These are phyloP conservation scores for Echiichthys vipera DNA, from an alignment of 2,797 vertebrate species.

Conservation along the genomic window DNA sequence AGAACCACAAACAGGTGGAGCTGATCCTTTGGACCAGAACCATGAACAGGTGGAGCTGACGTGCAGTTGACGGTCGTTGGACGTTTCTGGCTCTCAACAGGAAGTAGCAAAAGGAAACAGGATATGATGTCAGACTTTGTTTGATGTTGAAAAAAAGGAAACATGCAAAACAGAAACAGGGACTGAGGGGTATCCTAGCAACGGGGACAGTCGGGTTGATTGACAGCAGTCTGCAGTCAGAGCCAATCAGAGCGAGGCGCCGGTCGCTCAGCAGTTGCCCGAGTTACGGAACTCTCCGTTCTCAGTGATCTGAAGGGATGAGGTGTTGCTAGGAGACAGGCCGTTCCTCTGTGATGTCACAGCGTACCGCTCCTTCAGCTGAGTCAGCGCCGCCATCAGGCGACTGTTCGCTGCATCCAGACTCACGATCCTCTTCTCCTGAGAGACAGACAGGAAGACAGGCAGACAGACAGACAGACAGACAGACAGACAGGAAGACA, in stretches of 20 bases:
- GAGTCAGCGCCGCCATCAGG: constrained; percentile 95
- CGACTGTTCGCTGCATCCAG: constrained; percentile 94
- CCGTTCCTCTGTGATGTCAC: constrained; percentile 94
- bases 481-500: constrained; percentile 3
- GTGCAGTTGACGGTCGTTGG: neutral
- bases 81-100: constrained; percentile 24
- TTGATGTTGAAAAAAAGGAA: constrained; percentile 45
- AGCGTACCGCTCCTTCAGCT: constrained; percentile 98
- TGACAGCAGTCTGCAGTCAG: constrained; percentile 1
- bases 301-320: constrained; percentile 98
- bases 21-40: too few relatives aligned
- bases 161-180: constrained; percentile 66
- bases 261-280: constrained; percentile 89
- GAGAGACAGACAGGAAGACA: constrained; percentile 26
- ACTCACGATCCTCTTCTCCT: constrained; percentile 95
- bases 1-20: too few relatives aligned
- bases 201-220: constrained; percentile 15
- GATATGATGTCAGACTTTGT: constrained; percentile 41
- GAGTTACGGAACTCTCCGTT: constrained; percentile 99
- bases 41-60: neutral
- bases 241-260: constrained; percentile 36
- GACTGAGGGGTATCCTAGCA: constrained; percentile 29
- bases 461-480: neutral
- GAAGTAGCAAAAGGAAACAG: constrained; percentile 38
- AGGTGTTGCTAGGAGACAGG: constrained; percentile 97